Evolutionary conservation across 1,140 invertebrate species (phyloP), one percentile per base, ranked within the genome.

Genomic region (Zaprionus gabonicus): DNA sequence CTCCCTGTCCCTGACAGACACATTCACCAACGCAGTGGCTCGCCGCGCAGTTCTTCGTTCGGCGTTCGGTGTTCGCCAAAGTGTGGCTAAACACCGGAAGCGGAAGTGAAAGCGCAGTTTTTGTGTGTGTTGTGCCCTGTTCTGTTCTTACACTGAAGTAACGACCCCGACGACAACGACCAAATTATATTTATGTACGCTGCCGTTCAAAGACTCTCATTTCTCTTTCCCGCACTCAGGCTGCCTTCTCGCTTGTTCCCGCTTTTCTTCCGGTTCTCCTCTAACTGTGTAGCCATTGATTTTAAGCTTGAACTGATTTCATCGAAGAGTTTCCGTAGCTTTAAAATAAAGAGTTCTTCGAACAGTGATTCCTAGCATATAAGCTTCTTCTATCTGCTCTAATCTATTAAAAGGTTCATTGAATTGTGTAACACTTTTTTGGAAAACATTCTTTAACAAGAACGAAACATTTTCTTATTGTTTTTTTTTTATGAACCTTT

Each of bases 21-120:
- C 38, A 41, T 67, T 41, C 71, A 59, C 57, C 65, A 60, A 58
- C 64, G 36, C 51, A 12, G 25, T 46, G 31, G 20, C 34, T 25
- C 55, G 25, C 46, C 7, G 9, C 31, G 44, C 36, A 55, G 46
- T 31, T 62, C 55, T 15, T 5, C 27, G 27, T 27, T 34, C 31
- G 31, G 9, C 31, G 31, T 55, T 59, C 77, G 38, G 38, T 49
- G 67, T 36, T 55, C 65, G 65, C 46, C 68, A 75, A 76, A 76
- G 79, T 79, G 79, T 81, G 76, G 79, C 79, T 81, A 76, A 81
- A 81, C 79, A 81, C 68, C 80, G 80, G 80, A 82, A 80, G 60
- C 80, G 80, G 80, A 82, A 82, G 80, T 82, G 73, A 82, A 80
- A 82, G 80, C 80, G 77, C 80, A 82, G 80, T 82, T 82, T 80